Conservation (phyloP, 2,797 vertebrate species). For the Sphenodon punctatus region DNA sequence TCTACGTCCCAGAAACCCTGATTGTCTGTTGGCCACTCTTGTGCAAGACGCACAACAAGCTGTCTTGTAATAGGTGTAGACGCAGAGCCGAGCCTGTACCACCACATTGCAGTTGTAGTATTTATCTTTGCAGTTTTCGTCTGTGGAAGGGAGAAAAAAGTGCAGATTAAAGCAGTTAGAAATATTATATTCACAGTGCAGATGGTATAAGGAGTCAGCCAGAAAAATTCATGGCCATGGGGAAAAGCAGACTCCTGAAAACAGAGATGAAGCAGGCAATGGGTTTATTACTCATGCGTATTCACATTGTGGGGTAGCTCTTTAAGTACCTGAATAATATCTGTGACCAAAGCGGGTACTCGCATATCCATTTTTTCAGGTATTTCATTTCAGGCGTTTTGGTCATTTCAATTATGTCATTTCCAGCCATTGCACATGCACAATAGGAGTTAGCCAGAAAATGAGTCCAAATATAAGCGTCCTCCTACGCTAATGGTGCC, state of each 20-base stretch:
- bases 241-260: background rate
- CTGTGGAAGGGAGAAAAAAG: conserved; percentile 66
- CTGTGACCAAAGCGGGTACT: too few species aligned
- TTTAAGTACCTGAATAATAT: too few species aligned
- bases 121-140: conserved; percentile 92
- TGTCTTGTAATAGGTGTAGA: conserved; percentile 93
- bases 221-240: background rate
- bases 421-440: too few species aligned
- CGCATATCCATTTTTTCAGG: too few species aligned
- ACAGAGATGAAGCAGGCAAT: too few species aligned
- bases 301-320: too few species aligned
- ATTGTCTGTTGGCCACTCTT: conserved; percentile 80
- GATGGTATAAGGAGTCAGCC: background rate
- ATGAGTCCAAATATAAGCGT: too few species aligned
- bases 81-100: conserved; percentile 94
- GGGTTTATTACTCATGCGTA: too few species aligned
- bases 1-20: conserved; percentile 78
- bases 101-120: conserved; percentile 97
- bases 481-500: too few species aligned
- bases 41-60: conserved; percentile 92
- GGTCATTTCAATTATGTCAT: too few species aligned
- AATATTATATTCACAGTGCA: background rate
- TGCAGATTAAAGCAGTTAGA: background rate
- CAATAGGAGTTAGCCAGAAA: too few species aligned
- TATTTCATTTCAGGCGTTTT: too few species aligned